Conservation (phyloP, 2,113 vertebrate species). For the Ammodytes dubius region DNA sequence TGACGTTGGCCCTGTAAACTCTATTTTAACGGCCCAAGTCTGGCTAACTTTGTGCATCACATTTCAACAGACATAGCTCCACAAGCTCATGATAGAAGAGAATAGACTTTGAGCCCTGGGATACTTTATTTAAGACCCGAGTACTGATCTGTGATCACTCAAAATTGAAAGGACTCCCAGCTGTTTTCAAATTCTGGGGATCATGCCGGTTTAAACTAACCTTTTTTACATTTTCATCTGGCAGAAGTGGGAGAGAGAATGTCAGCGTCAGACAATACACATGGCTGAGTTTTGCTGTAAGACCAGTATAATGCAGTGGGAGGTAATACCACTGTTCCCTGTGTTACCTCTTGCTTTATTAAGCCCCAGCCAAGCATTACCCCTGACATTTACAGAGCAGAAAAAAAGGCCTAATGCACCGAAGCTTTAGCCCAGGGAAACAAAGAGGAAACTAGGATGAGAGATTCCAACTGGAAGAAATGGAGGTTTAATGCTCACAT, state of each 20-base stretch:
- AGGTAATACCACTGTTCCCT: constrained; percentile 55
- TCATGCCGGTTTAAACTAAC: constrained; percentile 7
- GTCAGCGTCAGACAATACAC: constrained; percentile 60
- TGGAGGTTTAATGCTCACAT: constrained; percentile 39
- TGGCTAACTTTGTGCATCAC: constrained; percentile 30
- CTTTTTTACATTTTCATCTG: constrained; percentile 36
- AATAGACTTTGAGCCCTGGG: constrained; percentile 16
- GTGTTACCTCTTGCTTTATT: constrained; percentile 71
- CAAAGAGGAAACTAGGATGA: constrained; percentile 27
- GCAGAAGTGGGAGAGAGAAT: constrained; percentile 55
- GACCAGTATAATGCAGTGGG: constrained; percentile 43
- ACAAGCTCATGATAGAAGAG: constrained; percentile 6
- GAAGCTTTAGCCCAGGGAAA: constrained; percentile 45
- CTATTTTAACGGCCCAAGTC: constrained; percentile 43
- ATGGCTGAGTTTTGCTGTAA: constrained; percentile 58
- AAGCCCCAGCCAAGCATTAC: constrained; percentile 74
- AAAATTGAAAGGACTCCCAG: constrained; percentile 22
- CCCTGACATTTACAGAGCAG: constrained; percentile 79
- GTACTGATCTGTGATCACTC: constrained; percentile 12
- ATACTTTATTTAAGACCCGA: constrained; percentile 3
- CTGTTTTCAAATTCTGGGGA: constrained; percentile 31
- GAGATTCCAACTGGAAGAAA: constrained; percentile 14
- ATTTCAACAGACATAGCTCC: constrained; percentile 53
- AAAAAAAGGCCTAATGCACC: constrained; percentile 40
- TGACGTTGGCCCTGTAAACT: constrained; percentile 58